Base-by-base conservation (phyloP, 2,888 invertebrate genomes). In the Heliconius charithonia region DNA sequence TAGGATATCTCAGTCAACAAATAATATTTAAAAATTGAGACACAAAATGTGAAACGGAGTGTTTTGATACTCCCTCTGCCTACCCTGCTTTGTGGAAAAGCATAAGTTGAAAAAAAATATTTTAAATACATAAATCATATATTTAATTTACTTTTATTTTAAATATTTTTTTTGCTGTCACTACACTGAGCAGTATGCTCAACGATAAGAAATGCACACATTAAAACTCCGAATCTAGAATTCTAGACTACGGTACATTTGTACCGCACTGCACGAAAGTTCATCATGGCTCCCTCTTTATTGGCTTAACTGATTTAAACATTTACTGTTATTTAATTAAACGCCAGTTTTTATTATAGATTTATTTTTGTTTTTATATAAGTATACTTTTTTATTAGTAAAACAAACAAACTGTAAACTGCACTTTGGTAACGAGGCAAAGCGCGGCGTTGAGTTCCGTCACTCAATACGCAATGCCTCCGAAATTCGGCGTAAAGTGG, bases 141-240 rank as follows among this genome's bases (percentile, higher is more conserved):
- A 45, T 4, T 16, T 45, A 56, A 56, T 56, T 56, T 56, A 45
- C 29, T 13, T 27, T 9, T 59, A 22, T 22, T 80, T 10, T 37
- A 37, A 9, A 9, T 37, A 9, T 9, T 37, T 84, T 82, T 85
- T 87, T 75, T 89, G 85, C 87, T 78, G 65, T 78, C 89, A 4
- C 81, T 90, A 85, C 85, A 56, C 79, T 78, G 59, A 79, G 80
- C 84, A 89, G 89, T 87, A 89, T 88, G 90, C 88, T 91, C 90
- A 81, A 76, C 83, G 92, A 93, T 93, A 94, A 93, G 92, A 89
- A 89, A 86, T 88, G 92, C 91, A 91, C 92, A 93, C 91, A 92
- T 91, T 92, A 90, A 89, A 88, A 88, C 88, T 86, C 85, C 83
- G 88, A 88, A 89, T 88, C 88, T 88, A 83, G 83, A 84, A 84